Evolutionary conservation across 1,140 invertebrate genomes (phyloP).

Genomic region (Trachymyrmex cornetzi): DNA sequence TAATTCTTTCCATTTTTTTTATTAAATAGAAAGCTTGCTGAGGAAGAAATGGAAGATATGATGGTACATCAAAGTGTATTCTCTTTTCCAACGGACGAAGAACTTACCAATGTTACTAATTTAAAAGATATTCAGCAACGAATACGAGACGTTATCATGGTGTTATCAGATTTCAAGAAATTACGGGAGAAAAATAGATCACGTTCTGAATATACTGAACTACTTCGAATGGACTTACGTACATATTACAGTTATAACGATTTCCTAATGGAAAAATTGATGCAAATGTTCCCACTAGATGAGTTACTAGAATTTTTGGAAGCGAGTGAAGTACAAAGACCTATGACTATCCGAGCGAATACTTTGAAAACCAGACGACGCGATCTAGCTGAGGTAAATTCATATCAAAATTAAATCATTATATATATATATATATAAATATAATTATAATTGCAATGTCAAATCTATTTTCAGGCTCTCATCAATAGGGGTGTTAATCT

Average conservation of each 20-base stretch:
- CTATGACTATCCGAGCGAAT: slow-evolving; percentile 98
- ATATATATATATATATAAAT: too few species aligned
- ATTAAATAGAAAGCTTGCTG: slow-evolving; percentile 90
- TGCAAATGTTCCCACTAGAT: slow-evolving; percentile 96
- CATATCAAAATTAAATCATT: neutral
- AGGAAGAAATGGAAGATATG: slow-evolving; percentile 93
- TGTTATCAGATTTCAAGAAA: slow-evolving; percentile 96
- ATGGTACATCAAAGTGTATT: slow-evolving; percentile 92
- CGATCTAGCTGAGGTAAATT: slow-evolving; percentile 94
- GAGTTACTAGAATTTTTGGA: slow-evolving; percentile 98
- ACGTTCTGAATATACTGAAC: slow-evolving; percentile 93
- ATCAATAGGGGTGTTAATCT: slow-evolving; percentile 99
- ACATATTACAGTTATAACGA: slow-evolving; percentile 99
- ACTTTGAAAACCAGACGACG: slow-evolving; percentile 97
- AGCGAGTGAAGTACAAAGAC: slow-evolving; percentile 98
- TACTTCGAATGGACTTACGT: slow-evolving; percentile 95
- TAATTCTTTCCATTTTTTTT: slow-evolving; percentile 18
- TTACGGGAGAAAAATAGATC: slow-evolving; percentile 91
- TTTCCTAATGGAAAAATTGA: slow-evolving; percentile 97
- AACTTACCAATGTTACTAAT: slow-evolving; percentile 91
- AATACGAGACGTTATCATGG: slow-evolving; percentile 95
- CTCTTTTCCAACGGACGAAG: slow-evolving; percentile 91
- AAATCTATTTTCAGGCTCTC: slow-evolving; percentile 88
- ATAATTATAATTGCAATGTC: neutral
- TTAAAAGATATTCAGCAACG: slow-evolving; percentile 95